Evolutionary conservation across 2,888 invertebrate genomes (phyloP), one percentile per base, ranked within the genome.

Genomic region (Nematopogon swammerdamellus): DNA sequence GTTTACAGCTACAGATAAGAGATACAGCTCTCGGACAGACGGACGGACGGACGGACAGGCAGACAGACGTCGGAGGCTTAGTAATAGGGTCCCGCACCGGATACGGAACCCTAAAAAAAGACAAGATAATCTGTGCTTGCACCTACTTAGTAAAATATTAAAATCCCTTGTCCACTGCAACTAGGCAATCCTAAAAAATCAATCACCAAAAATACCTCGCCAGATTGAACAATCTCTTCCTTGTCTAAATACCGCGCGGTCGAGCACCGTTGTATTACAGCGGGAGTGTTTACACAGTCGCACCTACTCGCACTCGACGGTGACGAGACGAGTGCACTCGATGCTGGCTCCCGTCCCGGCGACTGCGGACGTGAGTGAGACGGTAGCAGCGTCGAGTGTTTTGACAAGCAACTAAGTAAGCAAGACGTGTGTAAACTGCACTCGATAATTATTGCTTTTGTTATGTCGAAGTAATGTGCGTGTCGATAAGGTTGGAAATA

Each of bases 361-460:
- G 36, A 25, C 5, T 14, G 36, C 11, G 36, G 36, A 36, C 25
- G 36, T 36, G 36, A 8, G 36, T 18, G 60, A 56, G 62, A 64
- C 71, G 67, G 72, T 69, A 70, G 72, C 69, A 50, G 49, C 51
- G 46, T 48, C 53, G 55, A 56, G 56, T 52, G 53, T 70, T 72
- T 62, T 72, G 70, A 72, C 69, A 64, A 61, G 63, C 67, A 66
- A 65, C 71, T 68, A 63, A 63, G 60, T 63, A 65, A 71, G 71
- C 65, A 71, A 19, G 18, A 8, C 36, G 8, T 36, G 36, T 36
- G 36, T 36, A 36, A 36, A 36, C 36, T 36, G 36, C 36, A 36
- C 36, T 36, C 14, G 11, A 36, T 36, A 36, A 36, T 36, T 36
- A 36, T 36, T 36, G 8, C 36, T 36, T 36, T 36, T 36, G 36